These are phyloP conservation scores for Callaeas wilsoni DNA, from an alignment of 2,113 vertebrate genomes.

Conservation along the genomic window DNA sequence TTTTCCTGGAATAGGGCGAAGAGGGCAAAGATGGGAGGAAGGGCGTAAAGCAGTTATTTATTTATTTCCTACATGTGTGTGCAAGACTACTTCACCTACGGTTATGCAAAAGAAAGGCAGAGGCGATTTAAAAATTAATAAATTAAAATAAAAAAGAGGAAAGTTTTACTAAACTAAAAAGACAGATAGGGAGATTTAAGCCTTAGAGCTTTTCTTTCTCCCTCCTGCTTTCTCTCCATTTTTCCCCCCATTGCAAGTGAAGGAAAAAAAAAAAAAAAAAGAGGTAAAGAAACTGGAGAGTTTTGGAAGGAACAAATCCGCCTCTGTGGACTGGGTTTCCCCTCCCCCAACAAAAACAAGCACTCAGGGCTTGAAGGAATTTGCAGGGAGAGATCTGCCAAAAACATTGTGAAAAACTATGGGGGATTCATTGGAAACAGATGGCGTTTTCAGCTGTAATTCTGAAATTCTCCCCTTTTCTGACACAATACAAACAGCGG, in stretches of 20 bases:
- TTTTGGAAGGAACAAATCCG: constrained; percentile 81
- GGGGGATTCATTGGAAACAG: constrained; percentile 86
- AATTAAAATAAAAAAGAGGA: background rate
- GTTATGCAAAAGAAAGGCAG: constrained; percentile 53
- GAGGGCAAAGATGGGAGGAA: background rate
- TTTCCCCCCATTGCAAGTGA: background rate
- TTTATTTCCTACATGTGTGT: constrained; percentile 56
- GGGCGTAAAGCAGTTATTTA: constrained; percentile 15
- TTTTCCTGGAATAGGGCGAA: background rate
- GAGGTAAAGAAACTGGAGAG: constrained; percentile 75
- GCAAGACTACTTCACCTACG: constrained; percentile 51
- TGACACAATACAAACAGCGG: constrained; percentile 72
- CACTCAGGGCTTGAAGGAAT: constrained; percentile 80
- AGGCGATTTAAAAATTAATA: constrained; percentile 1
- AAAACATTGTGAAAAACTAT: constrained; percentile 80
- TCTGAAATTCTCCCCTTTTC: constrained; percentile 74
- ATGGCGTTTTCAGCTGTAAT: constrained; percentile 79
- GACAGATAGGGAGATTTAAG: constrained; percentile 35
- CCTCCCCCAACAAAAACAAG: constrained; percentile 91
- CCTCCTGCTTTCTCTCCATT: background rate
- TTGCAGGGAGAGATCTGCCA: constrained; percentile 79
- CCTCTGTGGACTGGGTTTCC: constrained; percentile 80
- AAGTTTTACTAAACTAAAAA: background rate
- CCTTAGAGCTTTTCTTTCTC: background rate
- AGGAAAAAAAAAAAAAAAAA: background rate